Base-by-base conservation (phyloP, 2,888 invertebrate genomes). In the Drosophila kambysellisi region DNA sequence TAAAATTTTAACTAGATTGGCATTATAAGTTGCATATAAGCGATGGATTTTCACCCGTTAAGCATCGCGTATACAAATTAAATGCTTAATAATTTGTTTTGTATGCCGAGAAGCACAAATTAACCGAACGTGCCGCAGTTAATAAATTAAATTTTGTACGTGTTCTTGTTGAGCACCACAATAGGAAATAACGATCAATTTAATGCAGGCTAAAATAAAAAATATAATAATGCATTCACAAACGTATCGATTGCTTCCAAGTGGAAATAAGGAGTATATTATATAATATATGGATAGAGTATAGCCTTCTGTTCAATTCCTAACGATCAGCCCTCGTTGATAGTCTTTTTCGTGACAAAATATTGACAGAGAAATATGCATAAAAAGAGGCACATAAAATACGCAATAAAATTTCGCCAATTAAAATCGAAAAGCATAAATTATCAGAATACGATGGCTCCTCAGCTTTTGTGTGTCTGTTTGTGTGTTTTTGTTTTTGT, bases 401-500 rank as follows among this genome's bases (percentile, higher is more conserved):
- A 71, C 20, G 75, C 63, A 48, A 37, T 54, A 66, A 73, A 79
- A 84, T 72, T 79, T 70, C 70, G 71, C 74, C 86, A 85, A 88
- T 83, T 88, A 88, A 88, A 85, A 88, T 83, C 82, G 78, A 78
- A 81, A 76, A 70, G 71, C 80, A 85, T 85, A 88, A 85, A 85
- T 85, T 85, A 85, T 86, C 74, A 50, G 43, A 39, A 58, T 65
- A 48, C 65, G 52, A 53, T 12, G 20, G 5, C 11, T 32, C 20
- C 37, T 25, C 48, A 33, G 9, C 5, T 51, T 37, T 7, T 51
- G 29, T n/a, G 15, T 17, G 7, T 29, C 1, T 17, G 9, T 20
- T 51, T 33, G 51, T 60, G 6, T 46, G 12, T 46, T 3, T 12
- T 2, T 37, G 25, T 29, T 6, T 25, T 25, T 43, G 41, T 29